A percentile compares a stretch with the other conserved stretches of the same genome.
Evolutionary conservation across 2,888 invertebrate species (phyloP).

Genomic region (Lithophane ornitopus): DNA sequence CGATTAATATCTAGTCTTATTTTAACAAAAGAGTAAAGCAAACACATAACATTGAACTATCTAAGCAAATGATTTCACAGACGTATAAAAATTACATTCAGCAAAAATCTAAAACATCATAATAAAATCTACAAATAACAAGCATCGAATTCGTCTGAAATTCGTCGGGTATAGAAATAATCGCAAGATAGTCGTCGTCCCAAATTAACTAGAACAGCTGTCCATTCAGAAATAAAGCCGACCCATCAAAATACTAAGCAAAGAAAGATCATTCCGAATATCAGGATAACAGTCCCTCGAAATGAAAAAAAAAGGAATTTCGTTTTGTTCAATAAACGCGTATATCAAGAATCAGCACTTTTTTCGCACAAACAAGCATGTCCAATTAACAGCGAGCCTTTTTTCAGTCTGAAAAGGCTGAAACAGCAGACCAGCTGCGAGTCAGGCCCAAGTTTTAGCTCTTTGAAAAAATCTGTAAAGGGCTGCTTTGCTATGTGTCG

Average conservation of each 20-base stretch:
- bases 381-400: conserved; percentile 81
- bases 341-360: conserved; percentile 75
- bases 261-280: conserved; percentile 50
- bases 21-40: too few species aligned
- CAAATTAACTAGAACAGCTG: conserved; percentile 33
- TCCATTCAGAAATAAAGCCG: conserved; percentile 35
- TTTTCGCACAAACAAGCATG: conserved; percentile 78
- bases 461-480: conserved; percentile 79
- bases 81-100: too few species aligned
- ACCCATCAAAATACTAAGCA: conserved; percentile 44
- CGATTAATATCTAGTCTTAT: too few species aligned
- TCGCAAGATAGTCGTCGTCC: conserved; percentile 19
- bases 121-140: conserved; percentile 2
- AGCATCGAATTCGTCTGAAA: conserved; percentile 1
- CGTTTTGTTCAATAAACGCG: conserved; percentile 58
- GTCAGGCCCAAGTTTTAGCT: conserved; percentile 75
- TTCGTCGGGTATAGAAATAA: conserved; percentile 19
- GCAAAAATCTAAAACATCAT: too few species aligned
- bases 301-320: conserved; percentile 36
- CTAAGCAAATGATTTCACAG: too few species aligned
- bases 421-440: conserved; percentile 74
- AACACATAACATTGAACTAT: too few species aligned
- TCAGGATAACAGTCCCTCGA: conserved; percentile 25
- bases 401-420: conserved; percentile 74
- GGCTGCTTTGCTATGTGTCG: conserved; percentile 72